Conservation (phyloP, 2,888 invertebrate genomes). For the Acrobasis suavella region DNA sequence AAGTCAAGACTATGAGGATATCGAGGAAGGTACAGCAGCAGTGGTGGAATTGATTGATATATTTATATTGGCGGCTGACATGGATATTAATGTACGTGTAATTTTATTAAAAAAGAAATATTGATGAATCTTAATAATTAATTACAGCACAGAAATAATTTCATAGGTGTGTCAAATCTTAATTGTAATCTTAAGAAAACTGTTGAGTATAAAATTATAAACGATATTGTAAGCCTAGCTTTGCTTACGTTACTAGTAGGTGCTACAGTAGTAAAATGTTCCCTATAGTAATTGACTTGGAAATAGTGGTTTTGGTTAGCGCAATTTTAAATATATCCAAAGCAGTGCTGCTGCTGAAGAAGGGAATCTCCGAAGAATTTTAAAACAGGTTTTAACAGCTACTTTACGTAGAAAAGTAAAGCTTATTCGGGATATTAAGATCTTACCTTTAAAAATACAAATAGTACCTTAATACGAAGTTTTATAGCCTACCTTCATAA, state of each 20-base stretch:
- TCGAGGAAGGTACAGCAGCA: conserved; percentile 48
- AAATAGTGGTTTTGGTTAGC: conserved; percentile 83
- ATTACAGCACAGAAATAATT: conserved; percentile 38
- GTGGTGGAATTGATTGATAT: conserved; percentile 33
- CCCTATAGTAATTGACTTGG: conserved; percentile 93
- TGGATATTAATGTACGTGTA: conserved; percentile 33
- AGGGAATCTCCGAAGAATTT: conserved; percentile 54
- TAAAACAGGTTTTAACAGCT: conserved; percentile 56
- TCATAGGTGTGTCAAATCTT: conserved; percentile 50
- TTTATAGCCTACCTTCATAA: conserved; percentile 79
- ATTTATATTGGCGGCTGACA: conserved; percentile 32
- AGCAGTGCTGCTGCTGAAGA: conserved; percentile 58
- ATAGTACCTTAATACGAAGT: conserved; percentile 69
- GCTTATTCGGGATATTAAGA: conserved; percentile 68
- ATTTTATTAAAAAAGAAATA: conserved; percentile 9
- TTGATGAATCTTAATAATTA: conserved; percentile 31
- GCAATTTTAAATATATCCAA: conserved; percentile 42
- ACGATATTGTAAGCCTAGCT: conserved; percentile 75
- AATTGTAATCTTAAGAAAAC: conserved; percentile 73
- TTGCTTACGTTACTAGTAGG: conserved; percentile 76
- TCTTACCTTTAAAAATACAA: conserved; percentile 63
- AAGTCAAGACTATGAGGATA: conserved; percentile 22
- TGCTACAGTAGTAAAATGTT: conserved; percentile 86
- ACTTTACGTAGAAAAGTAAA: conserved; percentile 75
- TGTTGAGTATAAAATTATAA: conserved; percentile 81